Conservation (phyloP, 2,888 invertebrate species). For the Iphiclides podalirius region DNA sequence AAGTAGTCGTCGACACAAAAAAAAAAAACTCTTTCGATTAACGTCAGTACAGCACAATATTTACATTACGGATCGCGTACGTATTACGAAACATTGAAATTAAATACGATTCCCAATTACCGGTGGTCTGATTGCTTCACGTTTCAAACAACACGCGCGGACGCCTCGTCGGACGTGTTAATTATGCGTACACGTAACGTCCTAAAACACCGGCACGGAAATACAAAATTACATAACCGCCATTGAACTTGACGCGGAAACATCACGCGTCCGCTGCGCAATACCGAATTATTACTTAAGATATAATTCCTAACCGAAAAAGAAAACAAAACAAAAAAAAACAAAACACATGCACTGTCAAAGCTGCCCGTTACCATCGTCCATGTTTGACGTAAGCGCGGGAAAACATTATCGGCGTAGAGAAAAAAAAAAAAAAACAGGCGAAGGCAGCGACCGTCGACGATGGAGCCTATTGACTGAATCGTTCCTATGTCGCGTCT, state of each 20-base stretch:
- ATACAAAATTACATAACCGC: conserved; percentile 57
- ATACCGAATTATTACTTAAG: conserved; percentile 40
- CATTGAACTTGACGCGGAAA: conserved; percentile 51
- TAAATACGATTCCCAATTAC: no score
- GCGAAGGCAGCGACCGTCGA: conserved; percentile 22
- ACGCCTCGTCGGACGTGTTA: no score
- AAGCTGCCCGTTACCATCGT: conserved; percentile 46
- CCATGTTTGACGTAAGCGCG: conserved; percentile 62
- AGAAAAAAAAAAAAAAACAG: not conserved
- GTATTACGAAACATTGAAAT: no score
- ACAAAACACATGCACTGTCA: conserved; percentile 33
- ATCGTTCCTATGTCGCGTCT: conserved; percentile 47
- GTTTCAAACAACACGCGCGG: no score
- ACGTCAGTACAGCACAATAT: no score
- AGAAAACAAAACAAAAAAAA: conserved; percentile 2
- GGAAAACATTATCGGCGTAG: conserved; percentile 50
- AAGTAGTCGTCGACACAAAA: no score
- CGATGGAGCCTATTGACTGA: conserved; percentile 52
- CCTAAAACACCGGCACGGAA: conserved; percentile 32
- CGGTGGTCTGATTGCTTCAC: no score
- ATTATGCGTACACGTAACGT: no score
- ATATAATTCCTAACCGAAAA: not conserved
- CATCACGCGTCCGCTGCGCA: conserved; percentile 28
- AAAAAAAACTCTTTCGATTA: no score
- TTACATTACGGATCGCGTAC: no score